Percentiles rank a stretch among this genome's conserved stretches.
Evolutionary conservation across 2,797 vertebrate species (phyloP).

Genomic region (Mallotus villosus): DNA sequence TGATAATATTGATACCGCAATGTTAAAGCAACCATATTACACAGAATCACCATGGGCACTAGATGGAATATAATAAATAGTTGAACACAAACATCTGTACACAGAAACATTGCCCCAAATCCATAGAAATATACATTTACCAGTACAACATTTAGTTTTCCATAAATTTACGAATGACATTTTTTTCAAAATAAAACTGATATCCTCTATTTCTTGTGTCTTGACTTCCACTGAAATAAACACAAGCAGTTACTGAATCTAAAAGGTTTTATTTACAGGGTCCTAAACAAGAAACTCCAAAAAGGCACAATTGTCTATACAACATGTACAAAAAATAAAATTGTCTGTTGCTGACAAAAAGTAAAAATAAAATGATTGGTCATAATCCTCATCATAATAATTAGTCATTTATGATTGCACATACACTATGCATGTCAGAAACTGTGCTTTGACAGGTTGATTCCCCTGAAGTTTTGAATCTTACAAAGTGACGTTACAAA

Average conservation of each 20-base stretch:
- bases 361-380: slow-evolving; percentile 85
- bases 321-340: slow-evolving; percentile 95
- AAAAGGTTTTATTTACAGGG: slow-evolving; percentile 93
- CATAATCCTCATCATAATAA: slow-evolving; percentile 64
- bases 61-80: slow-evolving; percentile 99
- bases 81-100: slow-evolving; percentile 98
- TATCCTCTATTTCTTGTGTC: slow-evolving; percentile 62
- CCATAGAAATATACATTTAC: slow-evolving; percentile 97
- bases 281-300: slow-evolving; percentile 93
- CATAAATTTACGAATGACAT: slow-evolving; percentile 78
- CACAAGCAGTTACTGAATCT: slow-evolving; percentile 90
- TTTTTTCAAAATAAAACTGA: slow-evolving; percentile 76
- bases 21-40: slow-evolving; percentile 95
- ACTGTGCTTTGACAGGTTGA: slow-evolving; percentile 96
- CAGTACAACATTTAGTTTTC: slow-evolving; percentile 93
- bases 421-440: slow-evolving; percentile 91
- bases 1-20: slow-evolving; percentile 93
- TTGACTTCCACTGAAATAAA: slow-evolving; percentile 77
- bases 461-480: slow-evolving; percentile 86
- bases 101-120: slow-evolving; percentile 90
- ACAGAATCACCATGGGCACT: slow-evolving; percentile 89
- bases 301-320: slow-evolving; percentile 99
- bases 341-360: slow-evolving; percentile 82
- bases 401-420: slow-evolving; percentile 93
- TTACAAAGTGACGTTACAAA: slow-evolving; percentile 82